Evolutionary conservation across 1,140 invertebrate species (phyloP), one percentile per base, ranked within the genome.

Genomic region (Platyura marginata): DNA sequence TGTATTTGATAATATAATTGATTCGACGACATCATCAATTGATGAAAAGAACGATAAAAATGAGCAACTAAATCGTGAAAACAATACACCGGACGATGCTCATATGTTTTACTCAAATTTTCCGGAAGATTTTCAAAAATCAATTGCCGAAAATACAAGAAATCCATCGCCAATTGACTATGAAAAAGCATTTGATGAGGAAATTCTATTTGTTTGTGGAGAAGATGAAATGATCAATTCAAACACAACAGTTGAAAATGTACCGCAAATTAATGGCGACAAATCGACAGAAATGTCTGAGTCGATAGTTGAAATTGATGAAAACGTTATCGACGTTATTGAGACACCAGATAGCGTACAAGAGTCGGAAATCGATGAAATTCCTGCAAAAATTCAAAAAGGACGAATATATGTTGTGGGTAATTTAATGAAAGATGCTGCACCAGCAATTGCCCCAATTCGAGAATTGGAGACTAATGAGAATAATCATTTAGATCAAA

Each of bases 361-460:
- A 22, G 16, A 40, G 6, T 10, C 38, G 21, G 21, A 36, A 10
- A 20, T 15, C 20, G 29, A 22, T 44, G 2, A 3, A n/a, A 21
- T 32, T 18, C 16, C 16, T 18, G 22, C 13, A 16, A 2, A 18
- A 2, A 15, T 25, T 1, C 57, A 60, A 22, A 57, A 57, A 0
- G 57, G 46, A 5, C 54, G 57, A 32, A 60, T 60, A 13, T 60
- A 60, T 46, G 57, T 59, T n/a, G 54, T 57, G 32, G 55, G 55
- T 40, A 60, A 60, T 47, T 33, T 59, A 23, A 41, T 29, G 54
- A 48, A 45, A 23, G 36, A 33, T 5, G 43, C 46, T 37, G 25
- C 33, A 40, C 21, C 47, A n/a, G n/a, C n/a, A n/a, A n/a, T n/a
- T n/a, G n/a, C n/a, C n/a, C n/a, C n/a, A n/a, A n/a, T n/a, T n/a